phyloP scores from a whole-genome alignment of 2,888 invertebrate species.

The Caenorhabditis japonica region DNA sequence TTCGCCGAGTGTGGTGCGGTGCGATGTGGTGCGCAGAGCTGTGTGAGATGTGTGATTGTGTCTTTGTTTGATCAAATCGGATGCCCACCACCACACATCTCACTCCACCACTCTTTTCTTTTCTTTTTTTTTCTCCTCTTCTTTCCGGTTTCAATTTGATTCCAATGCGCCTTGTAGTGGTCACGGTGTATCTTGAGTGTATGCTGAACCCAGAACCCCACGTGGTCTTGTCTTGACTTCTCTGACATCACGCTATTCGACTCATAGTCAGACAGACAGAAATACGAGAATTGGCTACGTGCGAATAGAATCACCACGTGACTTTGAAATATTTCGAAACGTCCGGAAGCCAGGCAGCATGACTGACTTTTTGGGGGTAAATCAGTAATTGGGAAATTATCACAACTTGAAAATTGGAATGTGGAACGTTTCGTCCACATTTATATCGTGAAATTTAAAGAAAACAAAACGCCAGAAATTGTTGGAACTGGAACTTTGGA shows the following conservation, averaged over 20 bases:
- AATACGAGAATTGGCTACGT: slow-evolving; percentile 26
- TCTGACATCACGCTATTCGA: slow-evolving; percentile 29
- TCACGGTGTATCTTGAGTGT: slow-evolving; percentile 48
- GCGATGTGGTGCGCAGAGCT: slow-evolving; percentile 5
- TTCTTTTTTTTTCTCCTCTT: slow-evolving; percentile 2
- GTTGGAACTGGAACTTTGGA: no score
- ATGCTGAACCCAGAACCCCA: slow-evolving; percentile 42
- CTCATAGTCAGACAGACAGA: slow-evolving; percentile 20
- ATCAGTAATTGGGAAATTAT: slow-evolving; percentile 10
- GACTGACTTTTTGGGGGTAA: slow-evolving; percentile 24
- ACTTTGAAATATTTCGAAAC: slow-evolving; percentile 40
- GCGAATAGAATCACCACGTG: slow-evolving; percentile 35
- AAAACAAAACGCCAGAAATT: no score
- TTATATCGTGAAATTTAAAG: no score
- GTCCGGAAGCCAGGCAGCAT: slow-evolving; percentile 40
- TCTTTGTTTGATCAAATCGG: slow-evolving; percentile 46
- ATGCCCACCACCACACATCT: no score
- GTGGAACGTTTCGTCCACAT: no score
- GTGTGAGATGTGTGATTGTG: no score
- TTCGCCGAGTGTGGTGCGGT: no score
- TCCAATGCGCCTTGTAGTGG: slow-evolving; percentile 24
- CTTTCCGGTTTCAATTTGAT: slow-evolving; percentile 6
- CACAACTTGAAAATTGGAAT: slow-evolving; percentile 1
- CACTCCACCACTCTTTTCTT: no score
- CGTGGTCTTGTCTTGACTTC: slow-evolving; percentile 29